These are phyloP conservation scores for Drosophila pseudoobscura DNA, from an alignment of 1,140 invertebrate genomes.

Conservation along the genomic window DNA sequence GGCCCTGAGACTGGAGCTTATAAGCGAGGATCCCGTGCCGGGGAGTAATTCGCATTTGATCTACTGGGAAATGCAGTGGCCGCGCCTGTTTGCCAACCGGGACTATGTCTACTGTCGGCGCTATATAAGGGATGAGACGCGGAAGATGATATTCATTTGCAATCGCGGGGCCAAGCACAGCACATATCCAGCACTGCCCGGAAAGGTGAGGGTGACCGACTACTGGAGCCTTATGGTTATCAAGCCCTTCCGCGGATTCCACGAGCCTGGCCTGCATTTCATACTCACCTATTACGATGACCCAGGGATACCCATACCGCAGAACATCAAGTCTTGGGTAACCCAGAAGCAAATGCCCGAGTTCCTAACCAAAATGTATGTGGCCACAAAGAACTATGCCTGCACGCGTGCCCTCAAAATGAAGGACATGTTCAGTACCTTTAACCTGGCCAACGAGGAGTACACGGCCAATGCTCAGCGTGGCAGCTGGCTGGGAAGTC, in stretches of 20 bases:
- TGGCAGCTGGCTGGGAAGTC: constrained; percentile 68
- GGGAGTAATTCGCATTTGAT: constrained; percentile 88
- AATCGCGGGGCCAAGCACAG: constrained; percentile 83
- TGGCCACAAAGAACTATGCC: constrained; percentile 78
- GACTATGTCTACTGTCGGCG: constrained; percentile 94
- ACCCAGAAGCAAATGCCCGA: constrained; percentile 84
- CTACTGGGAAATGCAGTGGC: constrained; percentile 95
- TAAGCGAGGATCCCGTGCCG: constrained; percentile 87
- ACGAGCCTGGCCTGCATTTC: constrained; percentile 87
- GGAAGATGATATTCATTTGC: constrained; percentile 84
- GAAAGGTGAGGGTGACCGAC: constrained; percentile 87
- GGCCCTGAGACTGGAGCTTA: constrained; percentile 88
- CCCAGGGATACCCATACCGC: constrained; percentile 89
- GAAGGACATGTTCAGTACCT: constrained; percentile 74
- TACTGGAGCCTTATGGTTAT: constrained; percentile 96
- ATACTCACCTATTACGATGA: constrained; percentile 94
- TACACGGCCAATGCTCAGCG: constrained; percentile 71
- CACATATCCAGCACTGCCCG: constrained; percentile 70
- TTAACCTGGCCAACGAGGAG: constrained; percentile 65
- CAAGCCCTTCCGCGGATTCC: constrained; percentile 85
- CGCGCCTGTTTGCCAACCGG: constrained; percentile 92
- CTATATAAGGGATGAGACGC: constrained; percentile 85
- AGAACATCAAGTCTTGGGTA: constrained; percentile 87
- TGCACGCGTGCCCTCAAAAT: constrained; percentile 70
- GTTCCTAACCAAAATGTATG: constrained; percentile 81